phyloP scores from a whole-genome alignment of 2,888 invertebrate genomes.

The Oligia latruncula region DNA sequence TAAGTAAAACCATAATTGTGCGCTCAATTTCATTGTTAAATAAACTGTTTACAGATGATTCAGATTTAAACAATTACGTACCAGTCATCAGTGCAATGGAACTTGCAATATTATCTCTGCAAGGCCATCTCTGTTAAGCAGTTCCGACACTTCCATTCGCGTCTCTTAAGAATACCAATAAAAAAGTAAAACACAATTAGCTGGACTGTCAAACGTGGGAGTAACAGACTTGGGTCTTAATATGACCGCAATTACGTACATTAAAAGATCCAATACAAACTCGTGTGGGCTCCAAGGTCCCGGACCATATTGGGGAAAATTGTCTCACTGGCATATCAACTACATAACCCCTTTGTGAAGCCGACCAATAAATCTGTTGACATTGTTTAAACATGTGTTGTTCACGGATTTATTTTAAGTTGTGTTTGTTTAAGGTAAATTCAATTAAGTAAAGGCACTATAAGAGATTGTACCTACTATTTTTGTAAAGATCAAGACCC shows the following conservation, averaged over 20 bases:
- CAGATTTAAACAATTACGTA: constrained; percentile 23
- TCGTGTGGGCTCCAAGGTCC: constrained; percentile 85
- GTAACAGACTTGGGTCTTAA: constrained; percentile 82
- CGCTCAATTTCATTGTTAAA: constrained; percentile 11
- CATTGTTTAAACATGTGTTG: constrained; percentile 60
- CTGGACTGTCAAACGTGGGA: constrained; percentile 77
- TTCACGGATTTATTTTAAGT: constrained; percentile 47
- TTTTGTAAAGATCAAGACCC: not conserved
- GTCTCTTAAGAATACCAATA: constrained; percentile 63
- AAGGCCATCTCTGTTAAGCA: constrained; percentile 51
- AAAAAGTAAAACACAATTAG: constrained; percentile 73
- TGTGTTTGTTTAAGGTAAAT: constrained; percentile 21
- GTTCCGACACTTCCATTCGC: constrained; percentile 45
- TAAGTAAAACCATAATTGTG: constrained; percentile 10
- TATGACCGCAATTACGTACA: constrained; percentile 86
- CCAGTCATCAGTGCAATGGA: constrained; percentile 45
- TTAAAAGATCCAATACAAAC: constrained; percentile 85
- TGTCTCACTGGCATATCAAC: constrained; percentile 76
- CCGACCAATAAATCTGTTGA: constrained; percentile 65
- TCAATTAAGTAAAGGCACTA: not conserved
- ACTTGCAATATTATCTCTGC: constrained; percentile 53
- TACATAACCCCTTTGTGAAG: constrained; percentile 74
- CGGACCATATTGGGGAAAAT: constrained; percentile 84
- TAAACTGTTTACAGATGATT: constrained; percentile 43
- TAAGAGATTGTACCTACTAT: not conserved